phyloP scores from a whole-genome alignment of 2,888 invertebrate genomes.

The Cosmopolites sordidus region DNA sequence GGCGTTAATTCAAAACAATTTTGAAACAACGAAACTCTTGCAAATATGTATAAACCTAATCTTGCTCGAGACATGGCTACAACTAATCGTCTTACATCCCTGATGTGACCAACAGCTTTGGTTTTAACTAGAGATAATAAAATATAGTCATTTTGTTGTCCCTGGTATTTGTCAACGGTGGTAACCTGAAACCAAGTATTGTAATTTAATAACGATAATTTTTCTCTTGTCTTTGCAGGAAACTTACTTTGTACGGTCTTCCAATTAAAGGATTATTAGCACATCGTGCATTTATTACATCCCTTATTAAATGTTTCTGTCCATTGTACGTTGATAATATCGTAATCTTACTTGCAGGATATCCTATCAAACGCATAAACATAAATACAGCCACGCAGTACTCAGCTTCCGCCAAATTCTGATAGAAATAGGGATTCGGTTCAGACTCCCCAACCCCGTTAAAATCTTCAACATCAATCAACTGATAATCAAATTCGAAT shows the following conservation, averaged over 20 bases:
- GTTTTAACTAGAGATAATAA: constrained; percentile 94
- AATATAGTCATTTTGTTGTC: constrained; percentile 99
- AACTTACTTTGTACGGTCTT: constrained; percentile 73
- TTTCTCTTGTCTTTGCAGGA: not conserved
- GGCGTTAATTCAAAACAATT: constrained; percentile 97
- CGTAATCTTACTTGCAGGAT: constrained; percentile 94
- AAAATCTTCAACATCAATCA: constrained; percentile 94
- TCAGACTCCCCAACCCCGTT: constrained; percentile 96
- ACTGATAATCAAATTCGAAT: constrained; percentile 87
- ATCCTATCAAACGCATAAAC: constrained; percentile 96
- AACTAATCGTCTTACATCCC: constrained; percentile 92
- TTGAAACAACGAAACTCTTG: constrained; percentile 84
- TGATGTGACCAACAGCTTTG: constrained; percentile 93
- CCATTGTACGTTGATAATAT: constrained; percentile 99
- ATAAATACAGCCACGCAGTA: constrained; percentile 96
- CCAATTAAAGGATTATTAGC: constrained; percentile 94
- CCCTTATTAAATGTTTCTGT: constrained; percentile 94
- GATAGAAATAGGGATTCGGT: constrained; percentile 98
- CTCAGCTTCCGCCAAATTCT: constrained; percentile 86
- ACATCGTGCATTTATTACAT: constrained; percentile 91
- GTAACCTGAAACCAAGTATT: constrained; percentile 56
- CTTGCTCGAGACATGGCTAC: constrained; percentile 98
- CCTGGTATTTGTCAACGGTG: constrained; percentile 99
- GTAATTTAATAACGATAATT: not conserved
- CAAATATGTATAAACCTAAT: constrained; percentile 94